Conservation (phyloP, 2,888 invertebrate genomes). For the Frankliniella fusca region DNA sequence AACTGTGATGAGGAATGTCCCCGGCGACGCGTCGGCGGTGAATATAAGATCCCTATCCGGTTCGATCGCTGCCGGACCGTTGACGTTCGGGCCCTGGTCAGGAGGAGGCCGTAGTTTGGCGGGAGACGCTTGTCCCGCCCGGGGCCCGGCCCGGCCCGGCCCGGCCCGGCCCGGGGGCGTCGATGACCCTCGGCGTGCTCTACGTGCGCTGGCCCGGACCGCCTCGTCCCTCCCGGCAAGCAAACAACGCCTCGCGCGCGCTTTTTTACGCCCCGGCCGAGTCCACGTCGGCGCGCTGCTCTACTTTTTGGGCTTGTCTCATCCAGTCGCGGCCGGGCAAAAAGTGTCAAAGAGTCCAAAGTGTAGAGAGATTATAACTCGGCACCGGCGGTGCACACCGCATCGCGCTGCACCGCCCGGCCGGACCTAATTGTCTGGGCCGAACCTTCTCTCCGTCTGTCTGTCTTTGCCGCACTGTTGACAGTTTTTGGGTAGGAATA, state of each 20-base stretch:
- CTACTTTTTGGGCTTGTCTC: background rate
- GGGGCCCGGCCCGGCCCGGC: background rate
- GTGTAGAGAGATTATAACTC: background rate
- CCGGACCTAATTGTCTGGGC: constrained; percentile 5
- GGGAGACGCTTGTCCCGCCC: background rate
- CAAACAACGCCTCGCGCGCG: background rate
- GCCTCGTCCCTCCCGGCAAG: background rate
- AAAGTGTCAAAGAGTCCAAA: constrained; percentile 10
- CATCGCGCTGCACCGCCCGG: background rate
- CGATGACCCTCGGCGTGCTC: background rate
- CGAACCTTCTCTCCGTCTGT: no score
- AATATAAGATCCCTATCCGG: no score
- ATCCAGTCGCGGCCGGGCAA: background rate
- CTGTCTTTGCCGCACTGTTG: no score
- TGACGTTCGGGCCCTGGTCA: no score
- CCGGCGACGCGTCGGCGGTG: background rate
- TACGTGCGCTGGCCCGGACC: background rate
- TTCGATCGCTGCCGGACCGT: background rate
- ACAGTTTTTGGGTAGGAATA: no score
- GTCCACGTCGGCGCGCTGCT: background rate
- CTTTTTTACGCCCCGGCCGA: background rate
- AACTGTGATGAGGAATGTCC: constrained; percentile 18
- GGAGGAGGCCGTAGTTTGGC: no score
- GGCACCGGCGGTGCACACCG: background rate
- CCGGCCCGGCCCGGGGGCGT: background rate